Percentiles rank a stretch among this genome's conserved stretches.
phyloP scores from a whole-genome alignment of 2,797 vertebrate genomes.

The Darevskia mixta region DNA sequence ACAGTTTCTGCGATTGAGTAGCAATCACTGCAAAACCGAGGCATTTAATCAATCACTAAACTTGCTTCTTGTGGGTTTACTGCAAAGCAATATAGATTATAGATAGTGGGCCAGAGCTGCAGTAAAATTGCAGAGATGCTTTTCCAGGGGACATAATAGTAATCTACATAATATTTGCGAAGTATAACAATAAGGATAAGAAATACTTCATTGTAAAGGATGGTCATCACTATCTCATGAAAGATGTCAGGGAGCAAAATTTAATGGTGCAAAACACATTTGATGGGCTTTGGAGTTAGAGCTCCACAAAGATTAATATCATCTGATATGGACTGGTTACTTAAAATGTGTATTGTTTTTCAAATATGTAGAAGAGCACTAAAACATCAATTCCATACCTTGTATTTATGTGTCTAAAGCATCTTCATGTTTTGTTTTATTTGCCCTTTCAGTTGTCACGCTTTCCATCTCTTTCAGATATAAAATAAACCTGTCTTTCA shows the following conservation, averaged over 20 bases:
- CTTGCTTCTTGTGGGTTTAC: slow-evolving; percentile 48
- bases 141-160: background rate
- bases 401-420: background rate
- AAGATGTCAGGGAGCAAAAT: background rate
- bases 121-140: slow-evolving; percentile 27
- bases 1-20: slow-evolving; percentile 72
- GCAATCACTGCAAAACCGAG: slow-evolving; percentile 57
- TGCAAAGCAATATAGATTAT: slow-evolving; percentile 14
- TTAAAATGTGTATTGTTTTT: background rate
- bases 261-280: background rate
- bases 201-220: background rate
- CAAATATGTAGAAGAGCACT: background rate
- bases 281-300: background rate
- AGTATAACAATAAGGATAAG: background rate
- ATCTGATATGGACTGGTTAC: background rate
- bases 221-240: background rate
- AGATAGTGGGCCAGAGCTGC: background rate
- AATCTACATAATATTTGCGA: slow-evolving; percentile 6
- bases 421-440: background rate
- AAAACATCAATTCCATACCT: background rate
- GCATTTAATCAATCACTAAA: slow-evolving; percentile 70
- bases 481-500: background rate
- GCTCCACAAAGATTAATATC: slow-evolving; percentile 6
- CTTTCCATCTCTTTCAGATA: background rate
- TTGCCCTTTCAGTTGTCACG: background rate